A percentile compares a stretch with the other conserved stretches of the same genome.
Evolutionary conservation across 2,888 invertebrate genomes (phyloP).

Genomic region (Panorpa germanica): DNA sequence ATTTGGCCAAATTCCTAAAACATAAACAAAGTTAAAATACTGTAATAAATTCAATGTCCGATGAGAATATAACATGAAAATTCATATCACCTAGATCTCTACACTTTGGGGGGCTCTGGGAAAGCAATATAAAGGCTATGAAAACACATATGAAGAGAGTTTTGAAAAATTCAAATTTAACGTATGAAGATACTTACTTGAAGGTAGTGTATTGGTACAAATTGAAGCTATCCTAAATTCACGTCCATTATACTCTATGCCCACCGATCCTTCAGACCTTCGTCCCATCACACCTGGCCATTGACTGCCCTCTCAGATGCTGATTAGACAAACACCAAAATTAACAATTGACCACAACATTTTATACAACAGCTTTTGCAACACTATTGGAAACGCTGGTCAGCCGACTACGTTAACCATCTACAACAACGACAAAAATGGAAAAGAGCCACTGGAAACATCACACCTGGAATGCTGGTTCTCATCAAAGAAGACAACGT

Average conservation of each 20-base stretch:
- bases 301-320: slow-evolving; percentile 15
- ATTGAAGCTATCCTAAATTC: slow-evolving; percentile 16
- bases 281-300: slow-evolving; percentile 16
- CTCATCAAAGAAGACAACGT: too few species aligned
- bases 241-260: slow-evolving; percentile 14
- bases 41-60: not conserved
- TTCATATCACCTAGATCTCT: slow-evolving; percentile 12
- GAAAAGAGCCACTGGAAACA: too few species aligned
- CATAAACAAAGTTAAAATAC: too few species aligned
- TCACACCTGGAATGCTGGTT: too few species aligned
- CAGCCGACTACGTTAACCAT: too few species aligned
- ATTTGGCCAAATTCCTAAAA: too few species aligned
- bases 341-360: too few species aligned
- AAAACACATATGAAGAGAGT: slow-evolving; percentile 11
- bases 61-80: slow-evolving; percentile 9
- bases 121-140: slow-evolving; percentile 11
- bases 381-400: too few species aligned
- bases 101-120: slow-evolving; percentile 11
- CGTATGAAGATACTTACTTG: slow-evolving; percentile 14
- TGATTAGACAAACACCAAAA: too few species aligned
- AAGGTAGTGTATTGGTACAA: slow-evolving; percentile 11
- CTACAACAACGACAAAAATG: too few species aligned
- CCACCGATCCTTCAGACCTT: slow-evolving; percentile 14
- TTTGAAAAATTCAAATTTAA: slow-evolving; percentile 9
- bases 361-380: too few species aligned